A percentile compares a stretch with the other conserved stretches of the same genome.
Conservation (phyloP, 2,888 invertebrate genomes). For the Idaea biselata region DNA sequence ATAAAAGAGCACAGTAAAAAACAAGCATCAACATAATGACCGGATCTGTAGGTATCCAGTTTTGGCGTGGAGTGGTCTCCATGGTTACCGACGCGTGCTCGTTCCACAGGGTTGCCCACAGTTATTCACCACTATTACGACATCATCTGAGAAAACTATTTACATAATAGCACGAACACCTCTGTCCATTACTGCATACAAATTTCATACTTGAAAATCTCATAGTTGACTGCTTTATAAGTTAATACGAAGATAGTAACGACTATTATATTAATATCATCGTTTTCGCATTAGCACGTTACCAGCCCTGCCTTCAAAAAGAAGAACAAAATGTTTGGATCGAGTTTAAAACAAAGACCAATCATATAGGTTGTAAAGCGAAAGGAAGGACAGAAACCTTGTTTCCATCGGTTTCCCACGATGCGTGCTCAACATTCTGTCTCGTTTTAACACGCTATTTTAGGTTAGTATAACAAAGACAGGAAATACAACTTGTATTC, state of each 20-base stretch:
- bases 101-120: conserved; percentile 59
- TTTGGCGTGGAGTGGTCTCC: conserved; percentile 33
- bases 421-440: conserved; percentile 42
- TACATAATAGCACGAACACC: conserved; percentile 50
- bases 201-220: conserved; percentile 11
- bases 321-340: conserved; percentile 37
- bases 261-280: not conserved
- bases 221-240: not conserved
- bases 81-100: conserved; percentile 60
- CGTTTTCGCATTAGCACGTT: not conserved
- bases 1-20: conserved; percentile 13
- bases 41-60: conserved; percentile 23
- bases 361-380: conserved; percentile 52
- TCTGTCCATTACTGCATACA: conserved; percentile 10
- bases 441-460: conserved; percentile 37
- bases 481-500: conserved; percentile 24
- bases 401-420: conserved; percentile 69
- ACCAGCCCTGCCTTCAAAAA: conserved; percentile 10
- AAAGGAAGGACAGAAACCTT: conserved; percentile 67
- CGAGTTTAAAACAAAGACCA: conserved; percentile 55
- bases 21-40: conserved; percentile 22
- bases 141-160: conserved; percentile 60
- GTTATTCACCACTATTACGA: conserved; percentile 61
- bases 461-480: conserved; percentile 26
- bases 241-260: no score